phyloP scores from a whole-genome alignment of 1,140 invertebrate species.

The Tetraneura akinire region DNA sequence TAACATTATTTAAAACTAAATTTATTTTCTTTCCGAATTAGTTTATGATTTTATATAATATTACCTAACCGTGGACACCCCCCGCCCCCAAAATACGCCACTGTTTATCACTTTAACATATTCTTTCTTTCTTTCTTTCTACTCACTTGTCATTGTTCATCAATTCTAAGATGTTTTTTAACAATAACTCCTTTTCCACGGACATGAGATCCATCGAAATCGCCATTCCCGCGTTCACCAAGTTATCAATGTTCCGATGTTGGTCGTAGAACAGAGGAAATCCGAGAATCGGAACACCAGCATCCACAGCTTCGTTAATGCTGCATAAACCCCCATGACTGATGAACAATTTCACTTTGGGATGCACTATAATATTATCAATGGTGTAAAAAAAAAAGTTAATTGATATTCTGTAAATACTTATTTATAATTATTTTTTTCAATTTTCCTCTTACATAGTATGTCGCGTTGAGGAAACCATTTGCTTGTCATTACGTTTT shows the following conservation, averaged over 20 bases:
- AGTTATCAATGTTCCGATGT: constrained; percentile 58
- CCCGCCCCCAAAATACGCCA: no score
- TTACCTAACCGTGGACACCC: no score
- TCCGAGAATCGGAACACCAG: constrained; percentile 69
- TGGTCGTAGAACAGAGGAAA: constrained; percentile 71
- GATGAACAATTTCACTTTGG: constrained; percentile 69
- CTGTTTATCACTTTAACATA: no score
- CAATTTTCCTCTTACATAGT: constrained; percentile 64
- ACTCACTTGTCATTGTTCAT: constrained; percentile 4
- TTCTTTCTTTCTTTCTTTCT: no score
- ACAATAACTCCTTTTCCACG: constrained; percentile 56
- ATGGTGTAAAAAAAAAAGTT: no score
- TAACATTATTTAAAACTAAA: no score
- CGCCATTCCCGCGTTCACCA: constrained; percentile 56
- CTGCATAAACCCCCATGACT: constrained; percentile 72
- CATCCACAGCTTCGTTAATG: constrained; percentile 70
- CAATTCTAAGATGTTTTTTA: not conserved
- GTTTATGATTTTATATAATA: no score
- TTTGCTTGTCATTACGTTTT: constrained; percentile 64
- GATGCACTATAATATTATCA: constrained; percentile 66
- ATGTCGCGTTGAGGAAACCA: constrained; percentile 69
- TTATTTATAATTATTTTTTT: no score
- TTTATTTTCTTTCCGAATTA: no score
- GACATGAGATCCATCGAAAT: constrained; percentile 57
- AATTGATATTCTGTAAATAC: no score